Conservation (phyloP, 1,140 invertebrate species). For the Drosophila lacteicornis region DNA sequence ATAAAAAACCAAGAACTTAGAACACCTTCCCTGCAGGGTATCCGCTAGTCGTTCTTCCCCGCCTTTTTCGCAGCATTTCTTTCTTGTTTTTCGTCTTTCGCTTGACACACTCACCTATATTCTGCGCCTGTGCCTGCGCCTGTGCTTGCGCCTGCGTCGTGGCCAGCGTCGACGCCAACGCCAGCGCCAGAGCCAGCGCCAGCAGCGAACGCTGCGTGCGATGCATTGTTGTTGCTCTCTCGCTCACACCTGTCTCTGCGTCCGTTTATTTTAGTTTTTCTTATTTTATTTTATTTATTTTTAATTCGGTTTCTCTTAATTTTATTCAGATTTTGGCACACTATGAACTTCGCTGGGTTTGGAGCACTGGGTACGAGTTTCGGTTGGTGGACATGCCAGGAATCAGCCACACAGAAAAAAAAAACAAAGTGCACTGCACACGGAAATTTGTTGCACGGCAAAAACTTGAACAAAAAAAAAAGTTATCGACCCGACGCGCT, state of each 20-base stretch:
- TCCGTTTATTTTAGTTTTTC: slow-evolving; percentile 7
- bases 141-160: slow-evolving; percentile 26
- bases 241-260: slow-evolving; percentile 30
- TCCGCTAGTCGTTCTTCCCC: slow-evolving; percentile 16
- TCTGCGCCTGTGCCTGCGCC: slow-evolving; percentile 68
- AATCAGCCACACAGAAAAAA: slow-evolving; percentile 26
- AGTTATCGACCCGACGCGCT: slow-evolving; percentile 29
- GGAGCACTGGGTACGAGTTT: slow-evolving; percentile 33
- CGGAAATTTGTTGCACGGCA: slow-evolving; percentile 27
- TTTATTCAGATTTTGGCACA: slow-evolving; percentile 46
- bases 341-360: slow-evolving; percentile 19
- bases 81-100: slow-evolving; percentile 62
- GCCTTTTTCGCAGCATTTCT: slow-evolving; percentile 18
- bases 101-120: slow-evolving; percentile 82
- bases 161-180: slow-evolving; percentile 25
- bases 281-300: slow-evolving; percentile 8
- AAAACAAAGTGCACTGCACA: slow-evolving; percentile 21
- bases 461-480: slow-evolving; percentile 25
- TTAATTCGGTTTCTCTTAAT: slow-evolving; percentile 13
- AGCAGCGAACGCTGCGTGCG: slow-evolving; percentile 59
- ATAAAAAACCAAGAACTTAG: background rate
- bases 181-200: slow-evolving; percentile 45
- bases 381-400: slow-evolving; percentile 22
- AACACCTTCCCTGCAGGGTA: slow-evolving; percentile 12
- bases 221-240: slow-evolving; percentile 66